Evolutionary conservation across 1,140 invertebrate genomes (phyloP), one percentile per base, ranked within the genome.

Genomic region (Trachymyrmex cornetzi): DNA sequence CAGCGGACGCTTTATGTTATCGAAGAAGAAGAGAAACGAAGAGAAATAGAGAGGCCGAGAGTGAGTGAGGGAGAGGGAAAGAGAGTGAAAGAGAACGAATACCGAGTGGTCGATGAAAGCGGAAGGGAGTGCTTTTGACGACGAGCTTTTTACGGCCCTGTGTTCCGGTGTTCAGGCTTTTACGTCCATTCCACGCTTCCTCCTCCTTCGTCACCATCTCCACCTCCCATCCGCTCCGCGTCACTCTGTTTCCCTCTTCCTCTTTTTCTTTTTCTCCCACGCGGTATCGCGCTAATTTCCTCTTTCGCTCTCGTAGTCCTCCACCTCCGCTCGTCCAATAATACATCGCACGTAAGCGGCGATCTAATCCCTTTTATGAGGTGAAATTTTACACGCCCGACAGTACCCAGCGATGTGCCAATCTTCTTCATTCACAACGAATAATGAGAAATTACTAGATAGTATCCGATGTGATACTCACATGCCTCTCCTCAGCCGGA

Each of bases 401-500:
- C 85, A 44, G 80, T 90, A 75, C 19, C 19, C 72, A 59, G 0
- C 3, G 22, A 77, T 24, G 12, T 27, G 34, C 66, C 27, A n/a
- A 48, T 67, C 61, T 79, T 77, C 19, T 55, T 85, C 86, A 63
- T 57, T 66, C 82, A 55, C 30, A 82, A 86, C 38, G 57, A 50
- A 24, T 86, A 89, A 59, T 57, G 55, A 57, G 2, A 86, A 86
- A 50, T 69, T 27, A 22, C 22, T 50, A 9, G 48, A 27, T 80
- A n/a, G n/a, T n/a, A 48, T 81, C 86, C 69, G 72, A 77, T 59
- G 48, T 38, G 63, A 86, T 96, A 97, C 97, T 97, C 93, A 97
- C 97, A 96, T 97, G 96, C 95, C 96, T 96, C 94, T 97, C 97
- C 92, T 97, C 97, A 53, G 96, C 96, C 72, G 96, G 96, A 93